Base-by-base conservation (phyloP, 2,888 invertebrate species). In the Lutraria lutraria region DNA sequence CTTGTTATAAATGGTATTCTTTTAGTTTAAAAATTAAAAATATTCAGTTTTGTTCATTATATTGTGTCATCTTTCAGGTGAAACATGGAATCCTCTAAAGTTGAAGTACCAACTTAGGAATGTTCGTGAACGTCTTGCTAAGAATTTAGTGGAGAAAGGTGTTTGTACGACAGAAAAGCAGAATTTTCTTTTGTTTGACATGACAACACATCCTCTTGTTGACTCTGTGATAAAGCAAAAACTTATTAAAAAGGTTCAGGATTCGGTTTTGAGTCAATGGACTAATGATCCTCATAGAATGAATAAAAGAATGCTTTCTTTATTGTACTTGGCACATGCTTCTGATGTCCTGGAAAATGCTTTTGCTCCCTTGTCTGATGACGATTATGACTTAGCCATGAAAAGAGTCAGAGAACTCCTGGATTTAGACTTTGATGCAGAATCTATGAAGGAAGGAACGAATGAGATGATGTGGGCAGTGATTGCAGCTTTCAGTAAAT, bases 21-120 rank as follows among this genome's bases (percentile, higher is more conserved):
- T 43, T 43, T 2, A 43, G 43, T 43, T 43, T 43, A 8, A 43
- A 43, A n/a, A n/a, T n/a, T 43, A 43, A 43, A 43, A 43, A 43
- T 43, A 43, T 4, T 43, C 43, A 4, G 43, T 4, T 43, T 8
- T 25, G 12, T 25, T 25, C 3, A 68, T 25, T 12, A 68, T 68
- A 68, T 68, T 4, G 12, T 68, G 13, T 68, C 2, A 25, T 68
- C 12, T 68, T 68, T 25, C 93, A 98, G 99, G 99, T 95, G 99
- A 99, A 97, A 99, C 99, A 94, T 99, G 99, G 99, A 99, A 99
- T 97, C 99, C 99, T 56, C 97, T 99, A 96, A 99, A 99, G 97
- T 97, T 99, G 94, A 98, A 99, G 95, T 99, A 99, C 97, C 99
- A 99, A 97, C 97, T 99, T 96, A 98, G 99, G 97, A 99, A 99